Percentiles rank a stretch among this genome's conserved stretches.
Conservation (phyloP, 2,888 invertebrate genomes). For the Lumbricus terrestris region DNA sequence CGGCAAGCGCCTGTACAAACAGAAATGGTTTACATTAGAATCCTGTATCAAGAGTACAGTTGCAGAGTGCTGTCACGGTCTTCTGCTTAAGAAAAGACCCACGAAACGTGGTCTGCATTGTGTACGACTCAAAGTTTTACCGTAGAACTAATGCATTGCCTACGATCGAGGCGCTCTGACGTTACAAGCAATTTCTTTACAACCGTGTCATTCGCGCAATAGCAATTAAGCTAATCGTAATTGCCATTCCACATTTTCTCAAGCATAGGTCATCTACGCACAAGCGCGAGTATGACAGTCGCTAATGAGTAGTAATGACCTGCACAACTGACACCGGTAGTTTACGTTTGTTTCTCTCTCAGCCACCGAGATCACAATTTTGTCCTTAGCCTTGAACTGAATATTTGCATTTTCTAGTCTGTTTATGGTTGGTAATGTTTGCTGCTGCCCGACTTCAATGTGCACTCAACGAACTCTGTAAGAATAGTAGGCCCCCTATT, state of each 20-base stretch:
- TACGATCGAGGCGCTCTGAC: too few relatives aligned
- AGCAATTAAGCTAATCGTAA: too few relatives aligned
- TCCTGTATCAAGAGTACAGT: background rate
- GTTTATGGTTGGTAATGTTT: too few relatives aligned
- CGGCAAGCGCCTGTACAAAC: background rate
- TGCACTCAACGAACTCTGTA: too few relatives aligned
- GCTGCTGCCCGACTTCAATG: too few relatives aligned
- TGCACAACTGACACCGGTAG: too few relatives aligned
- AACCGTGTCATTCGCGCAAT: background rate
- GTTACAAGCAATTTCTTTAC: background rate
- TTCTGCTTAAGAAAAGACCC: background rate
- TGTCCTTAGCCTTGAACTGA: too few relatives aligned
- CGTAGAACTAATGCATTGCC: background rate
- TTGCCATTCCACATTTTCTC: too few relatives aligned
- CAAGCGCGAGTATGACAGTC: background rate
- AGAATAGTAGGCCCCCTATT: too few relatives aligned
- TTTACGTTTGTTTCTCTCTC: too few relatives aligned
- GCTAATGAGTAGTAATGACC: background rate
- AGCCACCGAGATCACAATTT: too few relatives aligned
- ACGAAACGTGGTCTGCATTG: background rate
- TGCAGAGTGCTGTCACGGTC: background rate
- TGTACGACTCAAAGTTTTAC: background rate
- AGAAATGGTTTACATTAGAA: background rate
- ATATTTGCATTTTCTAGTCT: too few relatives aligned
- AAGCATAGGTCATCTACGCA: background rate